These are phyloP conservation scores for Camptogramma bilineatum DNA, from an alignment of 2,888 invertebrate species.

Conservation along the genomic window DNA sequence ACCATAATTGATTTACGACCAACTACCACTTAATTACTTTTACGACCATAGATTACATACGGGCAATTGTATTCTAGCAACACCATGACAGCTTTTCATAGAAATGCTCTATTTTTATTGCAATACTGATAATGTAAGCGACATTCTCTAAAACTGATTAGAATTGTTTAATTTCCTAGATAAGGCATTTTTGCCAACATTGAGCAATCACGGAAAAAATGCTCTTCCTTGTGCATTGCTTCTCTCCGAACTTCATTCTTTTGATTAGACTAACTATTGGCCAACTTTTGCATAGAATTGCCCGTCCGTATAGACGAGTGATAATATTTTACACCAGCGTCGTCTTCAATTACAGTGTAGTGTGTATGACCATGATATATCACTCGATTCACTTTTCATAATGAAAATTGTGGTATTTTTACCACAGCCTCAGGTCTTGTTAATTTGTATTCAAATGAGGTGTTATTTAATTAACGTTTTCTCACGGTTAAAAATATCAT, in stretches of 20 bases:
- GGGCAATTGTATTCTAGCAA: not conserved
- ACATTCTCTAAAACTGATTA: too few relatives aligned
- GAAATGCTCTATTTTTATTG: not conserved
- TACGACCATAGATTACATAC: constrained; percentile 45
- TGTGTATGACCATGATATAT: constrained; percentile 17
- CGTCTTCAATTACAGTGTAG: constrained; percentile 22
- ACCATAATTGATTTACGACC: constrained; percentile 46
- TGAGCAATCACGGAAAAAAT: too few relatives aligned
- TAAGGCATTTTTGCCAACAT: not conserved
- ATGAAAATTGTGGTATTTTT: constrained; percentile 30
- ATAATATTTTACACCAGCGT: constrained; percentile 29
- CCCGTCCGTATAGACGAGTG: constrained; percentile 5
- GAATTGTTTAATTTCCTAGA: not conserved
- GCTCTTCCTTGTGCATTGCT: too few relatives aligned
- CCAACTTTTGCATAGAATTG: not conserved
- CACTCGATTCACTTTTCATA: constrained; percentile 35
- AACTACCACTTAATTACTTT: constrained; percentile 67
- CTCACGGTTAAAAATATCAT: constrained; percentile 25
- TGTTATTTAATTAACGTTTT: constrained; percentile 35
- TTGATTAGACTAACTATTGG: not conserved
- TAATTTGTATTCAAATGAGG: constrained; percentile 41
- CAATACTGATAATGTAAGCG: too few relatives aligned
- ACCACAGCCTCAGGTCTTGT: constrained; percentile 29
- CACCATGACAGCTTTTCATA: not conserved
- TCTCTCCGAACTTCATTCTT: not conserved